Percentiles rank a stretch among this genome's conserved stretches.
phyloP scores from a whole-genome alignment of 2,797 vertebrate species.

The Acanthopagrus latus region DNA sequence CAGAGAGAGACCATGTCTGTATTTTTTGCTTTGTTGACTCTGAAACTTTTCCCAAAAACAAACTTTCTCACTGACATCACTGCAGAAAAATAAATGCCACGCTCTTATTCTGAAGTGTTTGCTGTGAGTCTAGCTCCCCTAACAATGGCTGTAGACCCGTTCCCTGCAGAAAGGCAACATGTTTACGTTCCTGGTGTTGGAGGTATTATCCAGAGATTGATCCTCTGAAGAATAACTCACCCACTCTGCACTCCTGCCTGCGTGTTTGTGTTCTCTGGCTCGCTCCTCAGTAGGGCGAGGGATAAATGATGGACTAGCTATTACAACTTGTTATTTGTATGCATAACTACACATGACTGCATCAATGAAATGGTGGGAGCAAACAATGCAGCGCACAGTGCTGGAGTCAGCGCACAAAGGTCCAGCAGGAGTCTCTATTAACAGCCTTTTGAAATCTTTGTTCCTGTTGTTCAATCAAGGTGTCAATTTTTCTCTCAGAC shows the following conservation, averaged over 20 bases:
- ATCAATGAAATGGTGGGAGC: conserved; percentile 3
- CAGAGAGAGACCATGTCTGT: neutral
- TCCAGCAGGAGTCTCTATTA: neutral
- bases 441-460: conserved; percentile 16
- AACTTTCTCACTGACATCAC: neutral
- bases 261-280: conserved; percentile 25
- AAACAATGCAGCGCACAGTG: neutral
- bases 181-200: conserved; percentile 12
- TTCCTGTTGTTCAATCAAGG: conserved; percentile 32
- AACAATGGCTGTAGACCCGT: conserved; percentile 3
- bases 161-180: neutral
- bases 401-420: neutral
- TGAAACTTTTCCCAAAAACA: conserved; percentile 23
- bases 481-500: conserved; percentile 26
- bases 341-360: conserved; percentile 18
- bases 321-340: conserved; percentile 39
- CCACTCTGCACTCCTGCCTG: neutral
- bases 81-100: fast-evolving
- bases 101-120: conserved; percentile 26
- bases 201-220: conserved; percentile 27
- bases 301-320: conserved; percentile 15
- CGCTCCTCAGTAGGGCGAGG: neutral
- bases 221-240: neutral
- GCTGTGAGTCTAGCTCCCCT: neutral
- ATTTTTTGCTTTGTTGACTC: neutral